phyloP scores from a whole-genome alignment of 2,113 vertebrate species.

The Dinomys branickii region DNA sequence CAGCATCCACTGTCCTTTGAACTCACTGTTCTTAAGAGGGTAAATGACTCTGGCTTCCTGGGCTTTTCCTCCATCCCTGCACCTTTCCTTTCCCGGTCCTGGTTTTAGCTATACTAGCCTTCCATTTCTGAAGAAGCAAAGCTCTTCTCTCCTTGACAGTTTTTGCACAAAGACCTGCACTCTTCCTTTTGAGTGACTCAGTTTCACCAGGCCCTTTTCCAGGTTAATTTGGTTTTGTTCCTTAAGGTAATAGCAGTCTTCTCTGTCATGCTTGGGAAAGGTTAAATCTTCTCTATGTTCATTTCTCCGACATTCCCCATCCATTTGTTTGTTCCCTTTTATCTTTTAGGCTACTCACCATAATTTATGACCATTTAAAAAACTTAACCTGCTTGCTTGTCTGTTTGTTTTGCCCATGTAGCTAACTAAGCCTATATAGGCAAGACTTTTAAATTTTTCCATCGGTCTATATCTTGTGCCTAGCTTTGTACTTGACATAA shows the following conservation, averaged over 20 bases:
- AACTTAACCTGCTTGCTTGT: not conserved
- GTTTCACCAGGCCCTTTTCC: not conserved
- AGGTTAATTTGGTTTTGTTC: not conserved
- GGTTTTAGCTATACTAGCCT: not conserved
- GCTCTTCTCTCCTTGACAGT: not conserved
- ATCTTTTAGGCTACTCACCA: not conserved
- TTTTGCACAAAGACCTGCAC: not conserved
- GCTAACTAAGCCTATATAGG: not conserved
- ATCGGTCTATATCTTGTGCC: not conserved
- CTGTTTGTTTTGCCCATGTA: not conserved
- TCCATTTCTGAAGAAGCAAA: not conserved
- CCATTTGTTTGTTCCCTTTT: not conserved
- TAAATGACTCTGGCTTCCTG: fast-evolving
- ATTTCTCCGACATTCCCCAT: not conserved
- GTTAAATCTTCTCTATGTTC: not conserved
- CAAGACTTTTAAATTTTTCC: not conserved
- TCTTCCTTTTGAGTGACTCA: not conserved
- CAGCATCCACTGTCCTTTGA: not conserved
- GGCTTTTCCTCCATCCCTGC: not conserved
- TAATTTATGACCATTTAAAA: not conserved
- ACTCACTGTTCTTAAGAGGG: no score
- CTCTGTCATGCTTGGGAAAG: not conserved
- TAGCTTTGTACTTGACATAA: not conserved
- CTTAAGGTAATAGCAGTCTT: not conserved
- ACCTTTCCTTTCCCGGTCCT: not conserved